phyloP scores from a whole-genome alignment of 2,888 invertebrate genomes.

The Tiliacea aurago region DNA sequence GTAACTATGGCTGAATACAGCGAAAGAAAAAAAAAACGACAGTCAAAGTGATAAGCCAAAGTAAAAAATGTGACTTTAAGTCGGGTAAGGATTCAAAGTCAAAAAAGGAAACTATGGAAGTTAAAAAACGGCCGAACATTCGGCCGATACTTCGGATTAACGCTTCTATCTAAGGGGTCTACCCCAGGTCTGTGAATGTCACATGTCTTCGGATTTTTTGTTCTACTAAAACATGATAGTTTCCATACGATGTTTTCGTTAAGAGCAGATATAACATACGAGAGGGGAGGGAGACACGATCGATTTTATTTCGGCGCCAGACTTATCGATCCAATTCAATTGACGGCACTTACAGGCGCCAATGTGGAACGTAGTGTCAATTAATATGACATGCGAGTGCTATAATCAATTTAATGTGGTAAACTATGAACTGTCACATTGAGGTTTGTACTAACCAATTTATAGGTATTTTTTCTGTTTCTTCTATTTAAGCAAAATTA shows the following conservation, averaged over 20 bases:
- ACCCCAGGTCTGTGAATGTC: not conserved
- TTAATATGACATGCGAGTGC: slow-evolving; percentile 26
- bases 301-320: slow-evolving; percentile 30
- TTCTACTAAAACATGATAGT: not conserved
- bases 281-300: not conserved
- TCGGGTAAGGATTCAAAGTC: too few species aligned
- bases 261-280: not conserved
- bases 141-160: too few species aligned
- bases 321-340: slow-evolving; percentile 43
- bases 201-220: not conserved
- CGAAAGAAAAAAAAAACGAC: too few species aligned
- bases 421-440: slow-evolving; percentile 14
- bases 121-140: too few species aligned
- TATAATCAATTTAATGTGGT: slow-evolving; percentile 13
- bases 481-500: too few species aligned
- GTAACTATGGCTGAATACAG: too few species aligned
- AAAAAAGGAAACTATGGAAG: too few species aligned
- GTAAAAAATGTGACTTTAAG: too few species aligned
- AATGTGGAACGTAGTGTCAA: slow-evolving; percentile 35
- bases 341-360: slow-evolving; percentile 24
- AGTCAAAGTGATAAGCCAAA: too few species aligned
- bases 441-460: too few species aligned
- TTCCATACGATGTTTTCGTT: not conserved
- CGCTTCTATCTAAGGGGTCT: too few species aligned
- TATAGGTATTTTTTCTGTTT: too few species aligned